These are phyloP conservation scores for Eurystomus gularis DNA, from an alignment of 2,113 vertebrate species.

Conservation along the genomic window DNA sequence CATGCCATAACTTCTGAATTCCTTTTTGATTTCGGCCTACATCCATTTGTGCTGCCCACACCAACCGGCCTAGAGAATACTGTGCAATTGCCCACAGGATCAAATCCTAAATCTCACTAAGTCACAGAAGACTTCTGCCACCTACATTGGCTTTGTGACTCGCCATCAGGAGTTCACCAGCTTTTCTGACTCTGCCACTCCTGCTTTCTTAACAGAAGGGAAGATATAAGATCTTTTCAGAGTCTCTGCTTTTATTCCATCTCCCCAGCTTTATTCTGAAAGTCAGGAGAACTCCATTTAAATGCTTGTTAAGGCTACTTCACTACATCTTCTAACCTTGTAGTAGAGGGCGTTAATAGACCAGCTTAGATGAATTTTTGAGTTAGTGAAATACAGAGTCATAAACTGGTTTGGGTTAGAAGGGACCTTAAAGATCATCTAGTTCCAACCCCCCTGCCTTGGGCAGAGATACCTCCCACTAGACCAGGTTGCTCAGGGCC, in stretches of 20 bases:
- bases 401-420: no score
- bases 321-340: not conserved
- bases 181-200: not conserved
- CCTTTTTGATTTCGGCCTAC: not conserved
- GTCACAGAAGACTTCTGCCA: not conserved
- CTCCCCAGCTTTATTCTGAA: not conserved
- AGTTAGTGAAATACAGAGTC: not conserved
- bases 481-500: no score
- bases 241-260: not conserved
- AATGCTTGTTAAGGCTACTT: not conserved
- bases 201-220: not conserved
- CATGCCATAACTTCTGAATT: not conserved
- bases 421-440: no score
- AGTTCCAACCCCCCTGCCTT: no score
- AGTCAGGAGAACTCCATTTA: not conserved
- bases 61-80: not conserved
- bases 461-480: no score
- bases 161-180: not conserved
- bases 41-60: not conserved
- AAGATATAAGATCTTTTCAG: not conserved
- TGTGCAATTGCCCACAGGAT: not conserved
- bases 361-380: not conserved
- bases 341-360: not conserved
- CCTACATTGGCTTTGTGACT: conserved; percentile 13
- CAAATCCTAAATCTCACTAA: conserved; percentile 11